Conservation (phyloP, 64 coral and sea anemone species). For the Stichodactyla helianthus region DNA sequence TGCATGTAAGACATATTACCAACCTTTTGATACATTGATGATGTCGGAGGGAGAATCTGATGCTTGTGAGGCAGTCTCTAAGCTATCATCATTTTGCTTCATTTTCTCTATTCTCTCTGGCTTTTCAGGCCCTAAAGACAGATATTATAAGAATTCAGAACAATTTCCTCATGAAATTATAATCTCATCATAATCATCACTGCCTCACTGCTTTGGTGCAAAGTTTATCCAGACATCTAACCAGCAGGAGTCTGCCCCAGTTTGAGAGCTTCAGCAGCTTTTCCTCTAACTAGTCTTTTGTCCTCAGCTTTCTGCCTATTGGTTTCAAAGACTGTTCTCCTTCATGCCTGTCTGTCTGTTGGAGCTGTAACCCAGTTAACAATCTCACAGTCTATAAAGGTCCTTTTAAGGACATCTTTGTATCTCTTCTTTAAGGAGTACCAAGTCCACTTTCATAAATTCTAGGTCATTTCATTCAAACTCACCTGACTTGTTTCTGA, state of each 20-base stretch:
- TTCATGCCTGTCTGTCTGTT: too few relatives aligned
- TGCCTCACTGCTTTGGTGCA: too few relatives aligned
- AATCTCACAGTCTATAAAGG: too few relatives aligned
- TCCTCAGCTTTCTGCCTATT: too few relatives aligned
- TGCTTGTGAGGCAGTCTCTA: not conserved
- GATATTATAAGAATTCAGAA: not conserved
- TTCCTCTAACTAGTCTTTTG: too few relatives aligned
- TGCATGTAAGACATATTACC: not conserved
- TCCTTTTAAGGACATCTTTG: too few relatives aligned
- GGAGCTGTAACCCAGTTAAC: too few relatives aligned
- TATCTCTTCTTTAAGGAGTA: too few relatives aligned
- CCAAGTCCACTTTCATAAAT: not conserved
- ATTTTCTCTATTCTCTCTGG: conserved; percentile 42
- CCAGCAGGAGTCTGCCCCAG: too few relatives aligned
- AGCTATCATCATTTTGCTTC: conserved; percentile 60
- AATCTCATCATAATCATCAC: not conserved
- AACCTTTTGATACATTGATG: not conserved
- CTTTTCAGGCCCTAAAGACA: conserved; percentile 10
- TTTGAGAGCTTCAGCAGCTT: too few relatives aligned
- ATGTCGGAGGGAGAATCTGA: not conserved
- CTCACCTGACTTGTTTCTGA: conserved; percentile 45
- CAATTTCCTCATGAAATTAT: not conserved
- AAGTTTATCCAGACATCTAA: too few relatives aligned
- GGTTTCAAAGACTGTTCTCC: too few relatives aligned
- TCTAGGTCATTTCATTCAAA: not conserved